Conservation (phyloP, 2,888 invertebrate genomes). For the Elysia crispata region DNA sequence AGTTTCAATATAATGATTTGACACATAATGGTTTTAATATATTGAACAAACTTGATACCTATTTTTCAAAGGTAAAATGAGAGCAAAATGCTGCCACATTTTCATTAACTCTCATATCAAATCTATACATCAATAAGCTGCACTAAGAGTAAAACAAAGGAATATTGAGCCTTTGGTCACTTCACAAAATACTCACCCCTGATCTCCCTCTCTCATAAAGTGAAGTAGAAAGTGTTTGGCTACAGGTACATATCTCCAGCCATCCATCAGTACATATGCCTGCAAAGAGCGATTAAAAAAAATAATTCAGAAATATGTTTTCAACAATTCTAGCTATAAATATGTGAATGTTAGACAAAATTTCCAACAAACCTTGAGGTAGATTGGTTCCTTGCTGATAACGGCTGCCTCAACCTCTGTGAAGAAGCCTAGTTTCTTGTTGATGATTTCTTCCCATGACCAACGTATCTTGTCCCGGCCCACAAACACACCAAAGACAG, state of each 20-base stretch:
- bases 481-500: conserved; percentile 69
- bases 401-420: conserved; percentile 63
- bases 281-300: conserved; percentile 40
- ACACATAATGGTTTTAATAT: too few relatives aligned
- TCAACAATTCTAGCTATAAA: too few relatives aligned
- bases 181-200: conserved; percentile 60
- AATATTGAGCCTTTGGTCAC: too few relatives aligned
- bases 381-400: conserved; percentile 64
- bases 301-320: too few relatives aligned
- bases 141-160: too few relatives aligned
- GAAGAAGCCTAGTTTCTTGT: conserved; percentile 65
- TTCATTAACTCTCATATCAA: too few relatives aligned
- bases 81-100: too few relatives aligned
- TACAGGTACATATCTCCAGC: conserved; percentile 71
- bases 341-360: not conserved
- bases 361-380: conserved; percentile 63
- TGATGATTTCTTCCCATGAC: conserved; percentile 66
- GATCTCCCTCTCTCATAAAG: conserved; percentile 67
- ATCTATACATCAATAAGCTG: too few relatives aligned
- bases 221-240: conserved; percentile 71
- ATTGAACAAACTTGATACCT: too few relatives aligned
- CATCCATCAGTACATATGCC: conserved; percentile 67
- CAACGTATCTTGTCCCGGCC: conserved; percentile 65
- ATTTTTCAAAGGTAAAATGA: too few relatives aligned
- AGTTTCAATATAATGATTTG: too few relatives aligned